Evolutionary conservation across 1,140 invertebrate genomes (phyloP), one percentile per base, ranked within the genome.

Genomic region (Heliothis virescens): DNA sequence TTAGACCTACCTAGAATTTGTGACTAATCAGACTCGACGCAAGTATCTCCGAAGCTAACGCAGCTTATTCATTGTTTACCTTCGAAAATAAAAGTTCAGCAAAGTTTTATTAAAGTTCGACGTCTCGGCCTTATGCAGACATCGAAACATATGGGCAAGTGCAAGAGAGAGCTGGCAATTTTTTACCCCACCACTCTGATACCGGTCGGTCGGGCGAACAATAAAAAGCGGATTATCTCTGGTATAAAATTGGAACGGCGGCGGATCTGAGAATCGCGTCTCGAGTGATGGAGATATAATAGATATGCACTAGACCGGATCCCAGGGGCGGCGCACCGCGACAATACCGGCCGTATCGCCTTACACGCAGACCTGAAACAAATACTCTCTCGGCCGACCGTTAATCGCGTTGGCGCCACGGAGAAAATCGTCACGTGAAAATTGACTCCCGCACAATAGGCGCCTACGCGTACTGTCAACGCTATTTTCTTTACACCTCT

Each of bases 271-370:
- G 88, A 87, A 86, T 84, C 83, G 85, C 82, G 83, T 87, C 89
- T 92, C 84, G 84, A 87, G 83, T 80, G 82, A 87, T 90, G 87
- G 86, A 85, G 88, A 89, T 91, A 92, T 89, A 91, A 92, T 92
- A 94, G 89, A 91, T 91, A 92, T 81, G 91, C 92, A 92, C 85
- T 92, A 92, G 91, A 93, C 90, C 91, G 91, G 85, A 89, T 83
- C 82, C 69, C 83, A 83, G 87, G 85, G 79, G 79, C 79, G 79
- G 86, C 83, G 85, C 83, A 82, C 80, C 82, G 79, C 89, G 85
- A 93, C 91, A 94, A 92, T 93, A 89, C 88, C 81, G 85, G 83
- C 82, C 85, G 88, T 92, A 92, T 93, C 91, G 86, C 81, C 92
- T 83, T 94, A 94, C 93, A 93, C 85, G 87, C 87, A 85, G 87